These are phyloP conservation scores for Folsomia candida DNA, from an alignment of 2,888 invertebrate species.

Conservation along the genomic window DNA sequence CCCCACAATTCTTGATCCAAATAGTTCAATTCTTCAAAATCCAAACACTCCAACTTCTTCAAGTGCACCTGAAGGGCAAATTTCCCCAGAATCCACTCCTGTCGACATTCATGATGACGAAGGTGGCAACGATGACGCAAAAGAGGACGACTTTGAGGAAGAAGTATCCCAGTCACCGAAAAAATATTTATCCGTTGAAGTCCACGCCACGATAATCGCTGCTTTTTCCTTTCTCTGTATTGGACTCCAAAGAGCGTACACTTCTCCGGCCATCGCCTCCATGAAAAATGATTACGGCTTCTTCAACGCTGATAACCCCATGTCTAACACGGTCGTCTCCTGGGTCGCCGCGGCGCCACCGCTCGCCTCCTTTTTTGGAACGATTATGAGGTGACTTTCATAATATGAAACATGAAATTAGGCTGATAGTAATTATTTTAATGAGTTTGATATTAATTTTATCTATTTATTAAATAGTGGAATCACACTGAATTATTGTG, in stretches of 20 bases:
- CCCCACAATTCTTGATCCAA: no score
- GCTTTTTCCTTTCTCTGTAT: constrained; percentile 62
- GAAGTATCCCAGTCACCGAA: not conserved
- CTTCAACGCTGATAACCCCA: constrained; percentile 22
- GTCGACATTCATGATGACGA: not conserved
- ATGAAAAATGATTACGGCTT: constrained; percentile 54
- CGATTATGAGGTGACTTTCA: no score
- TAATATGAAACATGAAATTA: no score
- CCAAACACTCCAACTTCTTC: constrained; percentile 2
- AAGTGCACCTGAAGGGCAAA: not conserved
- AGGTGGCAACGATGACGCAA: not conserved
- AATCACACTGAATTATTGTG: constrained; percentile 60
- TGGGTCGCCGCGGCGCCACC: constrained; percentile 72
- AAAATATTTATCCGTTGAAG: constrained; percentile 53
- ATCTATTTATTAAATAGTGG: no score
- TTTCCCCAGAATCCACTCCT: not conserved
- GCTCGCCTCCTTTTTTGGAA: constrained; percentile 73
- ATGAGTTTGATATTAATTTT: no score
- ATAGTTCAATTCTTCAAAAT: no score
- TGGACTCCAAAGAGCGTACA: constrained; percentile 69
- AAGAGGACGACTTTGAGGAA: not conserved
- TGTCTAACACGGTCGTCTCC: constrained; percentile 56
- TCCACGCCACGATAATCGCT: constrained; percentile 61
- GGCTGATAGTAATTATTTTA: no score
- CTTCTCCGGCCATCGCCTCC: constrained; percentile 73